Percentiles rank a stretch among this genome's conserved stretches.
Evolutionary conservation across 2,888 invertebrate species (phyloP).

Genomic region (Morpho helenor): DNA sequence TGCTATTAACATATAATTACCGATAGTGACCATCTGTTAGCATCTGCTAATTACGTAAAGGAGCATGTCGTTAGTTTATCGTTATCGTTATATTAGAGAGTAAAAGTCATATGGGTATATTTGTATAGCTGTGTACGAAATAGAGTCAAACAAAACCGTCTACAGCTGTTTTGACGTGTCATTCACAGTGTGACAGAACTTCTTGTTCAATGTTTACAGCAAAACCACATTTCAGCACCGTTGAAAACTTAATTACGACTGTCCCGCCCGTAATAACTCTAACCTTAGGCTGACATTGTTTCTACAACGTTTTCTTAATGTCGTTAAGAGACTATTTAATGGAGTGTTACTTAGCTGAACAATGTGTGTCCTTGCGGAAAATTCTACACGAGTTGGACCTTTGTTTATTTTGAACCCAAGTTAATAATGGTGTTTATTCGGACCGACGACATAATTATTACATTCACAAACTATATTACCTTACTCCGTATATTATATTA

Average conservation of each 20-base stretch:
- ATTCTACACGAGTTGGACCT: conserved; percentile 5
- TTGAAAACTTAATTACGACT: conserved; percentile 63
- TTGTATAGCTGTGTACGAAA: no score
- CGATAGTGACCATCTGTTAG: no score
- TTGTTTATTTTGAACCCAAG: conserved; percentile 9
- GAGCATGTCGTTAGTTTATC: no score
- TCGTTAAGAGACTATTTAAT: conserved; percentile 29
- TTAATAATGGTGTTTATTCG: conserved; percentile 2
- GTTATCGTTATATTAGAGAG: no score
- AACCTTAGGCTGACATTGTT: conserved; percentile 33
- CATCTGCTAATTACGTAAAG: no score
- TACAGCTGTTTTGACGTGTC: conserved; percentile 9
- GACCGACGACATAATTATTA: no score
- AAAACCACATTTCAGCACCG: conserved; percentile 54
- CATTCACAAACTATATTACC: no score
- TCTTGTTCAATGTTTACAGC: conserved; percentile 45
- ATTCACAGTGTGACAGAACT: conserved; percentile 35
- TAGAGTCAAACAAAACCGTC: no score
- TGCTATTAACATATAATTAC: no score
- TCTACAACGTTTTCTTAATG: conserved; percentile 44
- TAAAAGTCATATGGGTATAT: no score
- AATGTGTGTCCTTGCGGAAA: conserved; percentile 12
- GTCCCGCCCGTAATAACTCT: conserved; percentile 32
- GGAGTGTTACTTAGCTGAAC: conserved; percentile 34
- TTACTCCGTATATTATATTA: no score